A percentile compares a stretch with the other conserved stretches of the same genome.
phyloP scores from a whole-genome alignment of 2,888 invertebrate genomes.

The Philonicus albiceps region DNA sequence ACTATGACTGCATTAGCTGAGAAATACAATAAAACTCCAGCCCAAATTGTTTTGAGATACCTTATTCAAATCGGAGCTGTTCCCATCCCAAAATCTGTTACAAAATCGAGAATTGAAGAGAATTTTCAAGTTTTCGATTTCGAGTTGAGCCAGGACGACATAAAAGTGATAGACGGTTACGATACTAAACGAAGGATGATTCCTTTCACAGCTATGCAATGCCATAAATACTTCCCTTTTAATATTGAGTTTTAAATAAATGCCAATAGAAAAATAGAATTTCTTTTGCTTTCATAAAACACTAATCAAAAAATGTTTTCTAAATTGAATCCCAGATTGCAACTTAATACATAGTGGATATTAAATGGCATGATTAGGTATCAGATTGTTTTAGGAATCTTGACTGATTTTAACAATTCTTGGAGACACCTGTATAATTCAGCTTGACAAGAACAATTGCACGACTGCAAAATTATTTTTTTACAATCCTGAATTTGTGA shows the following conservation, averaged over 20 bases:
- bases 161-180: conserved; percentile 51
- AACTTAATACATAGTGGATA: too few relatives aligned
- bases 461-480: too few relatives aligned
- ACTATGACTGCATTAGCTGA: conserved; percentile 66
- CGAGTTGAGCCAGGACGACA: conserved; percentile 65
- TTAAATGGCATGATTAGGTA: too few relatives aligned
- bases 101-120: conserved; percentile 64
- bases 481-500: too few relatives aligned
- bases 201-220: conserved; percentile 57
- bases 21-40: conserved; percentile 70
- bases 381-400: too few relatives aligned
- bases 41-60: conserved; percentile 71
- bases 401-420: too few relatives aligned
- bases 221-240: conserved; percentile 59
- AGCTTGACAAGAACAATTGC: too few relatives aligned
- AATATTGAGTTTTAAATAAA: conserved; percentile 54
- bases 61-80: conserved; percentile 66
- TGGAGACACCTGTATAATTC: too few relatives aligned
- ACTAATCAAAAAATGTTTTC: too few relatives aligned
- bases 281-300: not conserved
- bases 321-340: too few relatives aligned
- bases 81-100: conserved; percentile 69
- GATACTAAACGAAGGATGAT: conserved; percentile 52
- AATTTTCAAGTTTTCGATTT: conserved; percentile 70
- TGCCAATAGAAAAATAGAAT: not conserved